Evolutionary conservation across 1,140 invertebrate genomes (phyloP).

Genomic region (Hypsibius dujardini): DNA sequence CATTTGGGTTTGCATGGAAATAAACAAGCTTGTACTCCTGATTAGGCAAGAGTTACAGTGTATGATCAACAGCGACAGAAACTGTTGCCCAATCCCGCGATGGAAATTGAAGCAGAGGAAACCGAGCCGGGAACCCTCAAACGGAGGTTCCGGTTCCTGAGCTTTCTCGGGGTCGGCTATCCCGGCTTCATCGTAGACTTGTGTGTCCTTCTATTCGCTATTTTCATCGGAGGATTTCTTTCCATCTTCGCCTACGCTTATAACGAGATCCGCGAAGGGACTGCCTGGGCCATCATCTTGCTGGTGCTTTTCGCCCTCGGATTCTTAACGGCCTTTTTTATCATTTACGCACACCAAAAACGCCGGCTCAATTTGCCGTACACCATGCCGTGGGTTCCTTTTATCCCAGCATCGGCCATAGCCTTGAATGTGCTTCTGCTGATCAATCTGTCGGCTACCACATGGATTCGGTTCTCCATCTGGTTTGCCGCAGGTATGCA

Average conservation of each 20-base stretch:
- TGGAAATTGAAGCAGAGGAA: too few species aligned
- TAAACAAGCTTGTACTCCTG: background rate
- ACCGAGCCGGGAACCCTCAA: too few species aligned
- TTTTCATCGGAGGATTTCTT: background rate
- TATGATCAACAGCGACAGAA: background rate
- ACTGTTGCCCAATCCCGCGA: too few species aligned
- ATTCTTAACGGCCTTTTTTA: background rate
- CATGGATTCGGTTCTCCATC: constrained; percentile 23
- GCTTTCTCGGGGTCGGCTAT: background rate
- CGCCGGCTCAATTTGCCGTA: constrained; percentile 19
- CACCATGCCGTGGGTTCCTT: constrained; percentile 24
- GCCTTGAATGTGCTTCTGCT: constrained; percentile 23
- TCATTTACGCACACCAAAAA: constrained; percentile 1
- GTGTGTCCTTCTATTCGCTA: background rate
- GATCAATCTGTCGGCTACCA: constrained; percentile 20
- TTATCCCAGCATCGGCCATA: constrained; percentile 22
- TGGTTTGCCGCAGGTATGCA: constrained; percentile 21
- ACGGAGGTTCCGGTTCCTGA: background rate
- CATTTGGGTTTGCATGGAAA: too few species aligned
- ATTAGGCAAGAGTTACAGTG: background rate
- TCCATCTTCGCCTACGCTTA: constrained; percentile 1
- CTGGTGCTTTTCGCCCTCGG: background rate
- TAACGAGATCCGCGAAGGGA: background rate
- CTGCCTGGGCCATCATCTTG: background rate
- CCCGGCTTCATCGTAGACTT: background rate